These are phyloP conservation scores for Ophiothrix spiculata DNA, from an alignment of 35 echinoderm and acorn worm genomes.

Conservation along the genomic window DNA sequence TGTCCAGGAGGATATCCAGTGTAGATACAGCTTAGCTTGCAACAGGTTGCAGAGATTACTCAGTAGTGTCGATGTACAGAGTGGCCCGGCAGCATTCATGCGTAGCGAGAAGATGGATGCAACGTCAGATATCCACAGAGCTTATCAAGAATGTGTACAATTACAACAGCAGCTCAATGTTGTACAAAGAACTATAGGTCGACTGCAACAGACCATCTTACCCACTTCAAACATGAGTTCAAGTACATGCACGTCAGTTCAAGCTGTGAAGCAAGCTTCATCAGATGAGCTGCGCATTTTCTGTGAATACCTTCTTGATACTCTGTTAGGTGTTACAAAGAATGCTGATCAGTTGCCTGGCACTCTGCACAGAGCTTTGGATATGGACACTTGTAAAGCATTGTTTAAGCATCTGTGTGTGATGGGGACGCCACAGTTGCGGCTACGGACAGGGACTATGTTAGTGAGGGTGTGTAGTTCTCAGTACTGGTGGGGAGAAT, in stretches of 20 bases:
- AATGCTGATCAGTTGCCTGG: constrained; percentile 12
- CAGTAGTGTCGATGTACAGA: not conserved
- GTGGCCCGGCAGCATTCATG: not conserved
- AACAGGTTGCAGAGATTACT: constrained; percentile 67
- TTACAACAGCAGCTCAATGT: constrained; percentile 75
- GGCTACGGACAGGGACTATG: constrained; percentile 61
- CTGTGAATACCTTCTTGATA: constrained; percentile 78
- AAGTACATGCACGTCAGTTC: constrained; percentile 18
- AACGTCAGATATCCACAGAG: not conserved
- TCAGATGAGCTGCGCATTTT: constrained; percentile 77
- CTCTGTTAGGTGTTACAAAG: constrained; percentile 61
- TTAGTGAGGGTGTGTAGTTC: constrained; percentile 69
- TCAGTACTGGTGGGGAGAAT: constrained; percentile 98
- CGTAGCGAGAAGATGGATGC: not conserved
- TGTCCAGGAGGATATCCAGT: constrained; percentile 87
- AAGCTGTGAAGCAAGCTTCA: constrained; percentile 63
- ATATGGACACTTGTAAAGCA: constrained; percentile 74
- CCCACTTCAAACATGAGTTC: not conserved
- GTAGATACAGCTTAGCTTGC: constrained; percentile 85
- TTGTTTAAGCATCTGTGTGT: constrained; percentile 83
- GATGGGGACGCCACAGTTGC: constrained; percentile 72
- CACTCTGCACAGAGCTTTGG: constrained; percentile 46
- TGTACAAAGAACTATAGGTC: constrained; percentile 60
- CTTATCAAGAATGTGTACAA: constrained; percentile 47
- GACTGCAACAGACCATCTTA: constrained; percentile 31